A percentile compares a stretch with the other conserved stretches of the same genome.
Conservation (phyloP, 1,140 invertebrate species). For the Penaeus chinensis region DNA sequence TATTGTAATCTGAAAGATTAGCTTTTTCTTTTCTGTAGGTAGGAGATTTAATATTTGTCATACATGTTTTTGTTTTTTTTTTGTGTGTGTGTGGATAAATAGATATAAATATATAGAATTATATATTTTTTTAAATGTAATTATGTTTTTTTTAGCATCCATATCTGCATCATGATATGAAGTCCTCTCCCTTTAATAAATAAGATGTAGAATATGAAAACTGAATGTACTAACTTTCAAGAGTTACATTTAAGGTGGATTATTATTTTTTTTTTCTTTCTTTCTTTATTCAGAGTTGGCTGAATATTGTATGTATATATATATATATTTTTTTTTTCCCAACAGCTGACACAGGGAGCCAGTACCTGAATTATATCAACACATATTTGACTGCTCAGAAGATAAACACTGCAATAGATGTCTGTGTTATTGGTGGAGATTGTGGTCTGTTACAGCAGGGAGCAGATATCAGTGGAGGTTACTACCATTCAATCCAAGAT, state of each 20-base stretch:
- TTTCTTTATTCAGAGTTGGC: constrained; percentile 44
- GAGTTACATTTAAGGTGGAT: constrained; percentile 69
- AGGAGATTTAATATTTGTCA: no score
- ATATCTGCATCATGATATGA: no score
- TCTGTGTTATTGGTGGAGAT: constrained; percentile 92
- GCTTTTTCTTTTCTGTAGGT: no score
- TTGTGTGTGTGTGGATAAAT: no score
- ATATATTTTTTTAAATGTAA: no score
- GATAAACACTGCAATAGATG: constrained; percentile 88
- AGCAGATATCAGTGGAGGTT: constrained; percentile 93
- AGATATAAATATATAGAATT: no score
- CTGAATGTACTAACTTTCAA: neutral
- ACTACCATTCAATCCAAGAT: constrained; percentile 56
- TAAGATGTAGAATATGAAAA: neutral
- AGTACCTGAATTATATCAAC: constrained; percentile 99
- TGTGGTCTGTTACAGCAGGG: constrained; percentile 92
- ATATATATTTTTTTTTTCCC: constrained; percentile 89
- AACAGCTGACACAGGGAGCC: constrained; percentile 71
- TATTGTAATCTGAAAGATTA: no score
- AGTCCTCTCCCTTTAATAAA: no score
- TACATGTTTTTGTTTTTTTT: no score
- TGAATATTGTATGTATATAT: constrained; percentile 84
- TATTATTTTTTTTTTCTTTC: constrained; percentile 69
- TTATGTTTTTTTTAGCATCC: no score
- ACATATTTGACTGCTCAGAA: constrained; percentile 95